Base-by-base conservation (phyloP, 2,888 invertebrate genomes). In the Drosophila mulleri region DNA sequence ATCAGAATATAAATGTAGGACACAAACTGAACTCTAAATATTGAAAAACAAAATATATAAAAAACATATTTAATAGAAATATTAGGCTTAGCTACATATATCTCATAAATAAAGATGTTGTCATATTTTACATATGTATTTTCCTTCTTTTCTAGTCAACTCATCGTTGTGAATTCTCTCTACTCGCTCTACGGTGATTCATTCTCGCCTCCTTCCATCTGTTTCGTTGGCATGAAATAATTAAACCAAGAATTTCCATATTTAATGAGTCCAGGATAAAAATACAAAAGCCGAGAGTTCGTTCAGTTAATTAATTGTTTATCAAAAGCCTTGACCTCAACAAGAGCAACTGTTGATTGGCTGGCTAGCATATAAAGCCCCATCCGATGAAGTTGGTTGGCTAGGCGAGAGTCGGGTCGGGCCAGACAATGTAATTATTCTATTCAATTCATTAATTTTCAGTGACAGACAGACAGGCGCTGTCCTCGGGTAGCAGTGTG, bases 241-340 rank as follows among this genome's bases (percentile, higher is more conserved):
- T 14, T 45, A 45, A 23, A 6, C 20, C 44, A 0, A 23, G 2
- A 23, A 26, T 26, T 23, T 14, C 23, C 26, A 47, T 26, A 26
- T 23, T 47, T 14, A 45, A 45, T 45, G 23, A 12, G 7, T 3
- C 14, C 16, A 9, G 8, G 45, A 11, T 48, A 48, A 29, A 29
- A 48, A 18, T 29, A 48, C n/a, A 12, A 32, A n/a, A 11, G 16
- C 5, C 47, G 4, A 65, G 61, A 66, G 56, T 44, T 39, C 60
- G 56, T 44, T 39, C 60, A 54, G 60, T 73, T 75, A 65, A 72
- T 78, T 80, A 84, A 80, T 89, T 82, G 83, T 82, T 75, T 82
- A 75, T 64, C 86, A 68, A 64, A 72, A 63, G 61, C 62, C 35
- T 48, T 47, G 70, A 67, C 66, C 73, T 81, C 77, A 4, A 1